Evolutionary conservation across 2,797 vertebrate genomes (phyloP).

Genomic region (Pangasius sanitwongsei): DNA sequence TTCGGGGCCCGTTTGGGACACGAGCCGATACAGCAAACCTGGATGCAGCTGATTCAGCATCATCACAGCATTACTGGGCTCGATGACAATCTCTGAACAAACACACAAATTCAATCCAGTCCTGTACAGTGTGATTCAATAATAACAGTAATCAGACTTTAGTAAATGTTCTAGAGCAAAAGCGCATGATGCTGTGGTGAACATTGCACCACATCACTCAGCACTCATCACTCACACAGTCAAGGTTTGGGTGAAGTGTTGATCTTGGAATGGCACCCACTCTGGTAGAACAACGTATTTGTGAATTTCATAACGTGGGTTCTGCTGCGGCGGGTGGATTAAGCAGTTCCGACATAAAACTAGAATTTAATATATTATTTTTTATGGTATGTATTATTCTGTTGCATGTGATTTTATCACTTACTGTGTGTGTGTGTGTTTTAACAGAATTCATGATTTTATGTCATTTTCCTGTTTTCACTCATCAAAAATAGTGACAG

Average conservation of each 20-base stretch:
- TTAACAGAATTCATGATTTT: too few species aligned
- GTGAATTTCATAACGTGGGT: background rate
- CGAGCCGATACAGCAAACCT: constrained; percentile 88
- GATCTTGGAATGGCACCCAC: background rate
- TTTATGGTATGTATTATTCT: too few species aligned
- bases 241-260: background rate
- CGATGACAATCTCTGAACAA: constrained; percentile 66
- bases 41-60: constrained; percentile 94
- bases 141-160: background rate
- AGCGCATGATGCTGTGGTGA: background rate
- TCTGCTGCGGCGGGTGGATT: background rate
- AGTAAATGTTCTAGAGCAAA: background rate
- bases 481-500: too few species aligned
- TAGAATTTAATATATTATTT: too few species aligned
- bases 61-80: constrained; percentile 95
- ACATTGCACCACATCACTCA: background rate
- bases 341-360: too few species aligned
- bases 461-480: too few species aligned
- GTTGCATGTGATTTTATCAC: too few species aligned
- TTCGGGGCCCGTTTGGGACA: constrained; percentile 91
- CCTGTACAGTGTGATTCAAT: background rate
- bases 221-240: background rate
- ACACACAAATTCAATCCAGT: background rate
- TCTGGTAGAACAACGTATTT: background rate
- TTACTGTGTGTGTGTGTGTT: too few species aligned